Conservation (phyloP, 2,113 vertebrate genomes). For the Irena cyanogastra region DNA sequence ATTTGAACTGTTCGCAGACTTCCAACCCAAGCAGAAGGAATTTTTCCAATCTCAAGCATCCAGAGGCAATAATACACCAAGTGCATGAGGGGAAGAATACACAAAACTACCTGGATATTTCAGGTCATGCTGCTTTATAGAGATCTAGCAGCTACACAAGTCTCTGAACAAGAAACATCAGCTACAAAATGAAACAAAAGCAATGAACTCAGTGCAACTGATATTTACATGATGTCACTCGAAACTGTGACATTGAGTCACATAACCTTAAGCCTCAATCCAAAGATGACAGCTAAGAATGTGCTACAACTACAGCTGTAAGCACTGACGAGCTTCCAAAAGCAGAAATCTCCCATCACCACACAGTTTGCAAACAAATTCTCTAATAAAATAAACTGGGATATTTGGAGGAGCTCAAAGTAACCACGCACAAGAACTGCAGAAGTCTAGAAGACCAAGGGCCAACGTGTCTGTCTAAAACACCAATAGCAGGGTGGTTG, state of each 20-base stretch:
- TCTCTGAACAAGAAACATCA: neutral
- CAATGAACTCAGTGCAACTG: neutral
- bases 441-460: neutral
- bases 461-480: neutral
- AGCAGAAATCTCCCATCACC: neutral
- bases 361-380: neutral
- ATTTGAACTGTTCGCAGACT: neutral
- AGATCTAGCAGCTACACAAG: neutral
- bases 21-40: neutral
- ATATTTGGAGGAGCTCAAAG: neutral
- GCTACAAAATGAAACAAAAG: neutral
- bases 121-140: neutral
- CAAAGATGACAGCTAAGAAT: neutral
- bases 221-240: neutral
- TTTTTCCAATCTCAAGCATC: neutral
- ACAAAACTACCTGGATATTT: neutral
- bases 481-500: neutral
- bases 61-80: neutral
- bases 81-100: neutral
- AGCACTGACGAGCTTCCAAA: neutral
- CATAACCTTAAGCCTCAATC: neutral
- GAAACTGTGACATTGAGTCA: neutral
- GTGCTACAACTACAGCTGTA: neutral
- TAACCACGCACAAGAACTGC: neutral
- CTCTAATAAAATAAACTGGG: neutral